Percentiles rank a stretch among this genome's conserved stretches.
Evolutionary conservation across 2,797 vertebrate species (phyloP).

Genomic region (Poeciliopsis paucimaculata): DNA sequence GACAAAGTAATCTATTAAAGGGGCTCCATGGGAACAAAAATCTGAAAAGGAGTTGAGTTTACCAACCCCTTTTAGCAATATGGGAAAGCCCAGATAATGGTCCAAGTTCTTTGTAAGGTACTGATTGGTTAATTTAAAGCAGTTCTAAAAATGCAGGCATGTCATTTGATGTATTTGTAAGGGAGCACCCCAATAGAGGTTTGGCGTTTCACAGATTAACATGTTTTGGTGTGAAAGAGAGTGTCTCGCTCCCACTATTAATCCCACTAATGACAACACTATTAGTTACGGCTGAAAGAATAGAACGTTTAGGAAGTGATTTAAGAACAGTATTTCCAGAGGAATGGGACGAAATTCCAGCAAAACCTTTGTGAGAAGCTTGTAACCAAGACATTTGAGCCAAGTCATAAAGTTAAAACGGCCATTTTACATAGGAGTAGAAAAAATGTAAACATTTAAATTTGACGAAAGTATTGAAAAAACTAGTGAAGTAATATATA

Average conservation of each 20-base stretch:
- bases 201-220: not conserved
- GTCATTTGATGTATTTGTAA: not conserved
- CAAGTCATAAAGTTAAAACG: not conserved
- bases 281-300: not conserved
- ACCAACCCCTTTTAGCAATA: not conserved
- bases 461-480: not conserved
- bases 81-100: not conserved
- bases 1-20: not conserved
- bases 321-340: not conserved
- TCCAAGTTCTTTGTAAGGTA: not conserved
- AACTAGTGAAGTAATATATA: no score
- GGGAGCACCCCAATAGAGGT: not conserved
- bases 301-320: not conserved
- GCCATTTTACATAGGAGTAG: not conserved
- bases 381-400: not conserved
- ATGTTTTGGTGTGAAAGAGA: not conserved
- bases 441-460: not conserved
- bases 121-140: not conserved
- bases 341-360: not conserved
- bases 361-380: not conserved
- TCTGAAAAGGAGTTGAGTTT: not conserved
- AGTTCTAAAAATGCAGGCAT: not conserved
- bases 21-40: not conserved
- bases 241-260: no score
- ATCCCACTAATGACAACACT: no score